Evolutionary conservation across 2,888 invertebrate species (phyloP).

Genomic region (Acleris literana): DNA sequence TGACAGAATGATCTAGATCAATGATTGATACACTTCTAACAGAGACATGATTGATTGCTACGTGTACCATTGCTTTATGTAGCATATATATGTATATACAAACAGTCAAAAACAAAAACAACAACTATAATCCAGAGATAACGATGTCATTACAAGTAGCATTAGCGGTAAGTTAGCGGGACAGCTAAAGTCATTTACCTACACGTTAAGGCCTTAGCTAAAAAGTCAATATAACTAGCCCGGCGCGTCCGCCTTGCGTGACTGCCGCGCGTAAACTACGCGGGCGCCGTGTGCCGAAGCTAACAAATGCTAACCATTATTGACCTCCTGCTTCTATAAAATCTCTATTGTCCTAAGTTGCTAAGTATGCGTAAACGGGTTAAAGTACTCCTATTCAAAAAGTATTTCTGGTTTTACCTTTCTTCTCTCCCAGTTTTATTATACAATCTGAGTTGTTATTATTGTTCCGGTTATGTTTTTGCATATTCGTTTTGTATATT

Average conservation of each 20-base stretch:
- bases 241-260: slow-evolving; percentile 54
- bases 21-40: too few species aligned
- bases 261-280: slow-evolving; percentile 46
- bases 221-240: slow-evolving; percentile 44
- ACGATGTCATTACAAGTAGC: too few species aligned
- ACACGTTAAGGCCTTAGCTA: slow-evolving; percentile 33
- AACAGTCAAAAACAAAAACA: too few species aligned
- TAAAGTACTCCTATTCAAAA: too few species aligned
- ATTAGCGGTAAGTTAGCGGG: slow-evolving; percentile 2
- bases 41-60: too few species aligned
- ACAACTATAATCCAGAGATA: too few species aligned
- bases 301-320: slow-evolving; percentile 48
- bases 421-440: slow-evolving; percentile 7
- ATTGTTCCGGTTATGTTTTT: too few species aligned
- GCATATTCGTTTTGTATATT: too few species aligned
- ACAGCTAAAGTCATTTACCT: slow-evolving; percentile 13
- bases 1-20: too few species aligned
- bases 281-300: slow-evolving; percentile 44
- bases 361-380: slow-evolving; percentile 40
- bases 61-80: too few species aligned
- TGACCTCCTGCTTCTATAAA: slow-evolving; percentile 38
- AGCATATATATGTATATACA: too few species aligned
- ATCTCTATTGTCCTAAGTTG: slow-evolving; percentile 41
- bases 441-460: too few species aligned
- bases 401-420: background rate